A percentile compares a stretch with the other conserved stretches of the same genome.
These are phyloP conservation scores for Seira musarum DNA, from an alignment of 2,888 invertebrate species.

Conservation along the genomic window DNA sequence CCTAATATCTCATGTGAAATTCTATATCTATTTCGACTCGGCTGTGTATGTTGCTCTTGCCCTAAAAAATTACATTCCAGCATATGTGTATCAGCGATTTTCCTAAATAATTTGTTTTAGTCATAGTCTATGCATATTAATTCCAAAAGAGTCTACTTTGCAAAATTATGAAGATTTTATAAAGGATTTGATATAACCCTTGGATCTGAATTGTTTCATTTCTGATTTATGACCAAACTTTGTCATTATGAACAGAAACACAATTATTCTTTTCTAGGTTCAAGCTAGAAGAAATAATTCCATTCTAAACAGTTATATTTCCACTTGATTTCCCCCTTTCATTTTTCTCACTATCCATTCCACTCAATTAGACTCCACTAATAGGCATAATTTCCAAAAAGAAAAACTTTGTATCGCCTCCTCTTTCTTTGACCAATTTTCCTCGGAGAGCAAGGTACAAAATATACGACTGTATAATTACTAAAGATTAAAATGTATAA, in stretches of 20 bases:
- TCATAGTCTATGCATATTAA: too few species aligned
- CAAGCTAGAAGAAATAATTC: slow-evolving; percentile 2
- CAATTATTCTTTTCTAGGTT: not conserved
- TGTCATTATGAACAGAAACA: slow-evolving; percentile 41
- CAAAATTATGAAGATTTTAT: slow-evolving; percentile 12
- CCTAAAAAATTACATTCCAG: too few species aligned
- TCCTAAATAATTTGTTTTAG: too few species aligned
- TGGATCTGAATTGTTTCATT: slow-evolving; percentile 28
- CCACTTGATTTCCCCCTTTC: slow-evolving; percentile 31
- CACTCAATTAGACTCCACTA: not conserved
- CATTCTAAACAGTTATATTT: slow-evolving; percentile 49
- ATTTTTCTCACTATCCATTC: not conserved
- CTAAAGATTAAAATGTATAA: not conserved
- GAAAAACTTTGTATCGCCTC: slow-evolving; percentile 56
- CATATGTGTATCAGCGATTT: too few species aligned
- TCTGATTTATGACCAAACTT: slow-evolving; percentile 37
- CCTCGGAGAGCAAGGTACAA: slow-evolving; percentile 4
- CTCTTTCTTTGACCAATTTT: slow-evolving; percentile 8
- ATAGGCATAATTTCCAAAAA: slow-evolving; percentile 51
- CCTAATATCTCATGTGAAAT: too few species aligned
- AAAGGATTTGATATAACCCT: slow-evolving; percentile 26
- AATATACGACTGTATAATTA: not conserved
- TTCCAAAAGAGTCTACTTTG: too few species aligned
- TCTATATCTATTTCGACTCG: too few species aligned
- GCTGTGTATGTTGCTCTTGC: too few species aligned